Base-by-base conservation (phyloP, 2,113 vertebrate genomes). In the Erythrolamprus reginae region DNA sequence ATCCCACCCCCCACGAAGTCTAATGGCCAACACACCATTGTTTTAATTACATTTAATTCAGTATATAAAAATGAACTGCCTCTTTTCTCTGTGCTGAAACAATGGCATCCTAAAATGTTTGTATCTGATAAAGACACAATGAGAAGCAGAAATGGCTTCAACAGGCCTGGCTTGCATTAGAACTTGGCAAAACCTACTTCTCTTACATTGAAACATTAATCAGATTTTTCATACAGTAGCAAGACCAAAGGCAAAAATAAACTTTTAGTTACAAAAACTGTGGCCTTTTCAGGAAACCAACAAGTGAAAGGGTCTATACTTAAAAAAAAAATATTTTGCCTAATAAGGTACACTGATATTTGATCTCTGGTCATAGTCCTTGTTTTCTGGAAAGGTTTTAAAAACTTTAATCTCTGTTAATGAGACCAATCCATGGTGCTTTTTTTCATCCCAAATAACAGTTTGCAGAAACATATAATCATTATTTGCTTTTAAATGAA, bases 321-420 rank as follows among this genome's bases (percentile, higher is more conserved):
- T 92, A 89, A 90, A 61, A 61, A n/a, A 65, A 19, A 86, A 83
- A 10, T 77, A 52, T 94, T 94, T 92, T 90, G 94, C 90, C 92
- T 91, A 45, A 84, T 91, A 1, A 0, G 88, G 93, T 92, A 56
- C 93, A 91, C 26, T 83, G 82, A 92, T 94, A 92, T 70, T 53
- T 89, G 88, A 56, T 51, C 4, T 91, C 77, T 82, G 90, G 90
- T 92, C 88, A 58, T 56, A 7, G 26, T 86, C 93, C 92, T 48
- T 45, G 33, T 89, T 93, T 94, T 91, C 23, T 89, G 90, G 89
- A 92, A 90, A 88, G 5, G 90, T 95, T 94, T 86, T 92, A 90
- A 93, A 89, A 87, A 45, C 3, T 84, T 92, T 82, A 88, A 70
- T 92, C 94, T 95, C 94, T 93, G 94, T 92, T 95, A 93, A 50